Base-by-base conservation (phyloP, 2,888 invertebrate genomes). In the Cataglyphis altisquamis region DNA sequence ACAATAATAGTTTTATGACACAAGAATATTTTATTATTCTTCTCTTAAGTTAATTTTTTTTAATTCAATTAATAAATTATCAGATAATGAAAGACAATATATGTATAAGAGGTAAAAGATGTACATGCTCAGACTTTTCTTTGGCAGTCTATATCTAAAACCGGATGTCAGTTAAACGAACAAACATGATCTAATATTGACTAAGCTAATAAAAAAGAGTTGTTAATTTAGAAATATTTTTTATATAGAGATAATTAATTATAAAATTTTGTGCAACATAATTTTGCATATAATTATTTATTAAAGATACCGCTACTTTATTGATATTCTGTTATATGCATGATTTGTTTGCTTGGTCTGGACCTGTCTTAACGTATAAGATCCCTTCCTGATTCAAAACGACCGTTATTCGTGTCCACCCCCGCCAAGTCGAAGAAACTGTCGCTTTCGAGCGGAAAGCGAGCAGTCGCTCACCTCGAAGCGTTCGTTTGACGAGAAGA, bases 341-440 rank as follows among this genome's bases (percentile, higher is more conserved):
- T n/a, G 48, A 32, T 32, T 32, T 2, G 6, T 32, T 32, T n/a
- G n/a, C 18, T 29, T 29, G 45, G 6, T 48, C n/a, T 52, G 52
- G n/a, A 52, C n/a, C n/a, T 18, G 48, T 0, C 8, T 52, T n/a
- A 52, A 48, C 48, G 21, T 32, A 5, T 3, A 12, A 25, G 36
- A 75, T n/a, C 8, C 25, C 8, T 21, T 60, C 18, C 63, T 29
- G 36, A 48, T 52, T 36, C 67, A 52, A 78, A 63, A 73, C 80
- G 85, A 84, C 88, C 87, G 88, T 88, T 88, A 87, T 70, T 77
- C 80, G 41, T 21, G 70, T 63, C 66, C 74, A 81, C 55, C 82
- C 67, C 21, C 63, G 55, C 48, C 67, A 29, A 52, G 41, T 45
- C 36, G 63, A 60, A 72, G 60, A 52, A 81, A 45, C 32, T 55